Percentiles rank a stretch among this genome's conserved stretches.
These are phyloP conservation scores for Syrphus vitripennis DNA, from an alignment of 2,888 invertebrate genomes.

Conservation along the genomic window DNA sequence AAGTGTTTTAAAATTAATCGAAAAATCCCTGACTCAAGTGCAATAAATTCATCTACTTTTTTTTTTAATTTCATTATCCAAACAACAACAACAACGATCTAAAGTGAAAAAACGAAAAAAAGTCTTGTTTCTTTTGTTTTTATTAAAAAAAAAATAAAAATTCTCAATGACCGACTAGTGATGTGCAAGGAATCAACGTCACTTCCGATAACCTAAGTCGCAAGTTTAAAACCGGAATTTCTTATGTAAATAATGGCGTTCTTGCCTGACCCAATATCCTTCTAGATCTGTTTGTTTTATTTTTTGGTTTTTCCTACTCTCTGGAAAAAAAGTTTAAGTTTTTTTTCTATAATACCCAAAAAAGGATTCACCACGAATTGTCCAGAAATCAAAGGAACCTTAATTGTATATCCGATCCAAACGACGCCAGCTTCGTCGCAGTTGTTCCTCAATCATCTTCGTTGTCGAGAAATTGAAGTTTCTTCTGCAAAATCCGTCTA, in stretches of 20 bases:
- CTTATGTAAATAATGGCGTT: conserved; percentile 70
- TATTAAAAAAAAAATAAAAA: conserved; percentile 3
- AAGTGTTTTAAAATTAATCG: background rate
- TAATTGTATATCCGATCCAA: background rate
- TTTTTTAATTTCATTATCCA: background rate
- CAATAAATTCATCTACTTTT: conserved; percentile 20
- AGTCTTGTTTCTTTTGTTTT: conserved; percentile 10
- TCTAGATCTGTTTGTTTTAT: conserved; percentile 33
- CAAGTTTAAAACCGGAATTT: conserved; percentile 22
- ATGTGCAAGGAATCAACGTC: background rate
- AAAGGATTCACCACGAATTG: background rate
- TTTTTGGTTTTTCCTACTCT: background rate
- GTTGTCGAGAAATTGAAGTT: conserved; percentile 22
- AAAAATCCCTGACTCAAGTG: background rate
- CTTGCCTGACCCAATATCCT: conserved; percentile 62
- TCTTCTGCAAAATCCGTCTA: conserved; percentile 35
- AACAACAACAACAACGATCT: conserved; percentile 38
- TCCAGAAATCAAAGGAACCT: conserved; percentile 8
- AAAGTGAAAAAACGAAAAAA: background rate
- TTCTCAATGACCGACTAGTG: conserved; percentile 22
- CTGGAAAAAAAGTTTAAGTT: background rate
- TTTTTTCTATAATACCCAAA: background rate
- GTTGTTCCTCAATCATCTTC: conserved; percentile 4
- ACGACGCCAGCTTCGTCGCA: conserved; percentile 14
- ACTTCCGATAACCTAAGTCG: conserved; percentile 8